Conservation (phyloP, 2,888 invertebrate genomes). For the Prenolepis imparis region DNA sequence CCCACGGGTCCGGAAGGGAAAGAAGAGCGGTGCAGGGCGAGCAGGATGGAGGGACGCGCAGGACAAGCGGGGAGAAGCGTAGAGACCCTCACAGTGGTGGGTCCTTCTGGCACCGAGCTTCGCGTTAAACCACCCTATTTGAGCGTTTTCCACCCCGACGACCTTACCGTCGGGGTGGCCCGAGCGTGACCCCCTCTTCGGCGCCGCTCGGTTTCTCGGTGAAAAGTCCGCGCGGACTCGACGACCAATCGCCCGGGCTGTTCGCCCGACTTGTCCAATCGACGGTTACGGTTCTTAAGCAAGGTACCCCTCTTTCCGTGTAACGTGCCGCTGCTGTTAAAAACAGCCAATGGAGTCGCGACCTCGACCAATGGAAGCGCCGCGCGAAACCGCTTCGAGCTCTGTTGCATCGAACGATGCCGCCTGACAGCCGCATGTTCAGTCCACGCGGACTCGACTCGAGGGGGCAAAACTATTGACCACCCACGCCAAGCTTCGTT, state of each 20-base stretch:
- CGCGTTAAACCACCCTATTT: conserved; percentile 86
- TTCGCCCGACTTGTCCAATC: conserved; percentile 77
- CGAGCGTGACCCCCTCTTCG: conserved; percentile 68
- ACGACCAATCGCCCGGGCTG: conserved; percentile 72
- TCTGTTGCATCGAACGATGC: conserved; percentile 24
- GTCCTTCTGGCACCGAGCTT: conserved; percentile 85
- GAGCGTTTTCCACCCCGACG: conserved; percentile 86
- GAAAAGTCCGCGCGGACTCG: conserved; percentile 75
- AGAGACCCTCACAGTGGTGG: conserved; percentile 78
- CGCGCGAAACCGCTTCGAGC: conserved; percentile 23
- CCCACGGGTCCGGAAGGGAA: conserved; percentile 63
- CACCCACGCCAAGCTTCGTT: conserved; percentile 82
- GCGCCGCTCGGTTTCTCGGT: conserved; percentile 41
- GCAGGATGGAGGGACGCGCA: neutral
- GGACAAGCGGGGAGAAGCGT: conserved; percentile 62
- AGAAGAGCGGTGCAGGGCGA: conserved; percentile 34
- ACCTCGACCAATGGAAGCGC: conserved; percentile 72
- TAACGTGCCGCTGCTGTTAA: conserved; percentile 77
- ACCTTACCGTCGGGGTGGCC: conserved; percentile 81
- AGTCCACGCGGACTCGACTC: conserved; percentile 81
- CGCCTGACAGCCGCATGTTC: conserved; percentile 66
- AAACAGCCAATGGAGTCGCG: conserved; percentile 76
- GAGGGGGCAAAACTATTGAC: conserved; percentile 84
- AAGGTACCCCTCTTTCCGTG: conserved; percentile 76
- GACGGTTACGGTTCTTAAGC: conserved; percentile 72